Percentiles rank a stretch among this genome's conserved stretches.
These are phyloP conservation scores for Onychostoma macrolepis DNA, from an alignment of 2,113 vertebrate species.

Conservation along the genomic window DNA sequence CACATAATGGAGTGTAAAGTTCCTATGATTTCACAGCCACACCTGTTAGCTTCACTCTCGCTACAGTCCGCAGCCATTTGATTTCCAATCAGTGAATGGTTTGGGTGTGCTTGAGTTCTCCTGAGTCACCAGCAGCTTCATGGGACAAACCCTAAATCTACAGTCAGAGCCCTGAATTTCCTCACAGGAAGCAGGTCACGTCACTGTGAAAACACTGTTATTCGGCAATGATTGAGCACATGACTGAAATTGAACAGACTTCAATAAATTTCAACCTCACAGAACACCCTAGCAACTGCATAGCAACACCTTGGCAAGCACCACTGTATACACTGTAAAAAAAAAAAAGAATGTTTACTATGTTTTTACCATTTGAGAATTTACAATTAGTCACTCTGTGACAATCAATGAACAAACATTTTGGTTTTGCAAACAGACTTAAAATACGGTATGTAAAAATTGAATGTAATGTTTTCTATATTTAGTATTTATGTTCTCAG, in stretches of 20 bases:
- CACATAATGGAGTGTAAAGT: conserved; percentile 32
- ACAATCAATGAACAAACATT: background rate
- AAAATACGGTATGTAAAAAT: background rate
- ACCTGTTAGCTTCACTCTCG: conserved; percentile 37
- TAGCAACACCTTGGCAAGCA: background rate
- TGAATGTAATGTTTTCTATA: background rate
- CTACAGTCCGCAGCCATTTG: conserved; percentile 17
- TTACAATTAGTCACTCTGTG: background rate
- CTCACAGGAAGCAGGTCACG: conserved; percentile 1
- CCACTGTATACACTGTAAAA: background rate
- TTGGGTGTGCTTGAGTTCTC: conserved; percentile 48
- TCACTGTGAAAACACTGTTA: background rate
- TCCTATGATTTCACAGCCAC: conserved; percentile 35
- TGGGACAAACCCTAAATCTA: conserved; percentile 24
- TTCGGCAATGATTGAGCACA: background rate
- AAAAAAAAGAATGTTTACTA: background rate
- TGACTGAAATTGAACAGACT: background rate
- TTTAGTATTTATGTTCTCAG: background rate
- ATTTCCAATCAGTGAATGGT: background rate
- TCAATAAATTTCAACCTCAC: background rate
- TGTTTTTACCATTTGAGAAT: background rate
- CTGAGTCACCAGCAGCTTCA: conserved; percentile 46
- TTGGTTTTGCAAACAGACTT: background rate
- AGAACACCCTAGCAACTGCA: background rate
- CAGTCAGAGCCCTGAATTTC: background rate